Evolutionary conservation across 2,113 vertebrate genomes (phyloP).

Genomic region (Lampris megalopsis): DNA sequence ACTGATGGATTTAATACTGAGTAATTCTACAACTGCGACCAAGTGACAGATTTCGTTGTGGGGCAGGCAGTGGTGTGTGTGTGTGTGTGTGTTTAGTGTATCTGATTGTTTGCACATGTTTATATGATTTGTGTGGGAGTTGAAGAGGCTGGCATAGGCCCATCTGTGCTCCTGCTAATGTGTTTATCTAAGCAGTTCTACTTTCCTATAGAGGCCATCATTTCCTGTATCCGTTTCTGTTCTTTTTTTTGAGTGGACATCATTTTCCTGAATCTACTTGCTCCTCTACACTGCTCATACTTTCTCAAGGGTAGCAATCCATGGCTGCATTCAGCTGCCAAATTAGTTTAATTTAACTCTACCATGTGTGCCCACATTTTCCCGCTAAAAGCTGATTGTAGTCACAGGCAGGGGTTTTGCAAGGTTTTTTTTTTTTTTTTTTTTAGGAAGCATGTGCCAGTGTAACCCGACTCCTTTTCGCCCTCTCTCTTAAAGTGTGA

Average conservation of each 20-base stretch:
- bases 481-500: slow-evolving; percentile 66
- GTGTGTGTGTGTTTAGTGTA: background rate
- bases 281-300: background rate
- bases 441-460: slow-evolving; percentile 35
- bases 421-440: background rate
- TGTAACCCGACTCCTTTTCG: slow-evolving; percentile 66
- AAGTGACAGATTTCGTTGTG: background rate
- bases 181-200: background rate
- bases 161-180: background rate
- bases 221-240: background rate
- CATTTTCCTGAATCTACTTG: background rate
- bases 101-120: background rate
- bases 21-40: background rate
- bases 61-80: background rate
- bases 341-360: background rate
- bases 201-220: background rate
- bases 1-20: background rate
- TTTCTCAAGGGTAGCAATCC: background rate
- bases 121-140: background rate
- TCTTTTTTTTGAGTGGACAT: background rate
- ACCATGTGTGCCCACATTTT: background rate
- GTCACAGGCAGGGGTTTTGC: slow-evolving; percentile 19
- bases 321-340: background rate
- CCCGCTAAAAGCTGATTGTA: slow-evolving; percentile 28
- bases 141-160: background rate